These are phyloP conservation scores for Tuta absoluta DNA, from an alignment of 2,888 invertebrate species.

Conservation along the genomic window DNA sequence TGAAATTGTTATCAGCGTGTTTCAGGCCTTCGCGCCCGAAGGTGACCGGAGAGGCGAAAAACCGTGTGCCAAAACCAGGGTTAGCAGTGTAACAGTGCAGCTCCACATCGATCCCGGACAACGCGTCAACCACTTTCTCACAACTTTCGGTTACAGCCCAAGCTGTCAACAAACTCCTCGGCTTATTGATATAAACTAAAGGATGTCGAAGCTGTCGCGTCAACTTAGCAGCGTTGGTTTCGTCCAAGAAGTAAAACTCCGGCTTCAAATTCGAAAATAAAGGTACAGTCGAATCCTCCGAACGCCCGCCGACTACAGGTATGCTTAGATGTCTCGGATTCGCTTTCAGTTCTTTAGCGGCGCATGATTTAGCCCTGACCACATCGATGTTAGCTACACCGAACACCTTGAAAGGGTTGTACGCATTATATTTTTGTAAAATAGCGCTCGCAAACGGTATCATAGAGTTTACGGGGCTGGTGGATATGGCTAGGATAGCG, in stretches of 20 bases:
- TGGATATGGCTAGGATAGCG: slow-evolving; percentile 58
- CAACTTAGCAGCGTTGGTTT: slow-evolving; percentile 50
- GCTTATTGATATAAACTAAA: slow-evolving; percentile 51
- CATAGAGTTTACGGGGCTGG: slow-evolving; percentile 61
- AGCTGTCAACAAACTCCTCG: slow-evolving; percentile 54
- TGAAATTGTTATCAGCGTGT: slow-evolving; percentile 46
- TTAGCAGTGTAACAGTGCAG: slow-evolving; percentile 57
- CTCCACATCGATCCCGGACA: slow-evolving; percentile 48
- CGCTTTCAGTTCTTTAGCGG: slow-evolving; percentile 47
- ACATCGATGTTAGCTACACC: slow-evolving; percentile 63
- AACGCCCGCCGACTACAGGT: slow-evolving; percentile 66
- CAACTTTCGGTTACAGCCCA: slow-evolving; percentile 62
- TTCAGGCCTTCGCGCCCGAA: slow-evolving; percentile 55
- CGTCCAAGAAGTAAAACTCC: slow-evolving; percentile 40
- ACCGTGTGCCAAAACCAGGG: slow-evolving; percentile 60
- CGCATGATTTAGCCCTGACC: slow-evolving; percentile 49
- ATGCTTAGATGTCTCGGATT: slow-evolving; percentile 47
- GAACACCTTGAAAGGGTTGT: slow-evolving; percentile 59
- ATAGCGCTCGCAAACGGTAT: slow-evolving; percentile 59
- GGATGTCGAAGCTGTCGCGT: slow-evolving; percentile 57
- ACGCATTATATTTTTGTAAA: slow-evolving; percentile 51
- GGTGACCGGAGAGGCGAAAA: slow-evolving; percentile 57
- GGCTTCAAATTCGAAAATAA: slow-evolving; percentile 60
- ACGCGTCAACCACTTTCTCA: slow-evolving; percentile 52
- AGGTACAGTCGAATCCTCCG: slow-evolving; percentile 61